phyloP scores from a whole-genome alignment of 2,113 vertebrate genomes.

The Thalassoma bifasciatum region DNA sequence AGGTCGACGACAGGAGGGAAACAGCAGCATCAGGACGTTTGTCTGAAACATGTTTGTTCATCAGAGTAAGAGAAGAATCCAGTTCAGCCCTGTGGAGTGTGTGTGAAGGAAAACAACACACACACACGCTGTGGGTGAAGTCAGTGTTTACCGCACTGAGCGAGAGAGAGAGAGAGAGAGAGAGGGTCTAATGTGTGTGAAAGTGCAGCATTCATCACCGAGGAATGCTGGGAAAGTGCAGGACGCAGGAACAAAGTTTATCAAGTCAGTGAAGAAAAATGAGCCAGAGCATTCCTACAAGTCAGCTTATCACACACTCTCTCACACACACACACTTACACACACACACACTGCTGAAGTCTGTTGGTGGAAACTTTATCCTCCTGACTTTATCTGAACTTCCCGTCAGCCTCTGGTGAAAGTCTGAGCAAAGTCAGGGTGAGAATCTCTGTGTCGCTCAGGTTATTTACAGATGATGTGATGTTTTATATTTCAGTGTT shows the following conservation, averaged over 20 bases:
- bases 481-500: no score
- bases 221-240: conserved; percentile 57
- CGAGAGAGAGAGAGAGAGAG: not conserved
- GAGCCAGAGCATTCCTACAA: conserved; percentile 24
- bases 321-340: not conserved
- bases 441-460: no score
- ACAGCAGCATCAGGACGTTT: not conserved
- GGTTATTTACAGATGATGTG: no score
- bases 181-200: conserved; percentile 11
- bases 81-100: no score
- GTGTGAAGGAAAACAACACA: not conserved
- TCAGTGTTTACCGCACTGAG: no score
- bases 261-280: conserved; percentile 25
- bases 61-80: no score
- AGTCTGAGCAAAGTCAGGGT: no score
- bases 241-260: conserved; percentile 41
- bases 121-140: not conserved
- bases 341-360: not conserved
- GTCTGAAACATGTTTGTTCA: not conserved
- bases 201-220: conserved; percentile 30
- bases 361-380: not conserved
- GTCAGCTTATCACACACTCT: conserved; percentile 23
- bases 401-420: no score
- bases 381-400: no score
- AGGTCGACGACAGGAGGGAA: not conserved